Conservation (phyloP, 2,888 invertebrate species). For the Steinernema carpocapsae region DNA sequence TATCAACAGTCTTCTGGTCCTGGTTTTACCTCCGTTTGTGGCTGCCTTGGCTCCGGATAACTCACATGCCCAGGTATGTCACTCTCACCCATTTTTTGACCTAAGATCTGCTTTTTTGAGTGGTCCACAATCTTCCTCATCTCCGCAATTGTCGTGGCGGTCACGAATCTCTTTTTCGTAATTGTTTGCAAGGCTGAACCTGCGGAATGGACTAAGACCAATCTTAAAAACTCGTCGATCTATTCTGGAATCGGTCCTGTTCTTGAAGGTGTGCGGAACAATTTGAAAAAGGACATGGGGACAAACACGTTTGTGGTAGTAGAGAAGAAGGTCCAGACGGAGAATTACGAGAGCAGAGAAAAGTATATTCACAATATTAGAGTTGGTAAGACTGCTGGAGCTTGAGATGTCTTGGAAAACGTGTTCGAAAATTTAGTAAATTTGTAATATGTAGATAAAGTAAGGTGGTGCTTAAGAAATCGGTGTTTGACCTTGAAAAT, state of each 20-base stretch:
- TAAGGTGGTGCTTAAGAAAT: too few relatives aligned
- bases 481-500: too few relatives aligned
- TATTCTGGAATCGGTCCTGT: too few relatives aligned
- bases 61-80: neutral
- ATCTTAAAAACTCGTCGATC: too few relatives aligned
- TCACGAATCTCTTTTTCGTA: constrained; percentile 2
- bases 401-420: too few relatives aligned
- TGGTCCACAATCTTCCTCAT: constrained; percentile 22
- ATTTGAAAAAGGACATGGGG: neutral
- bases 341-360: neutral
- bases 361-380: too few relatives aligned
- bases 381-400: too few relatives aligned
- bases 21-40: neutral
- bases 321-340: neutral
- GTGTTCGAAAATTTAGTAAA: too few relatives aligned
- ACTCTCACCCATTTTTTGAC: neutral
- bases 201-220: too few relatives aligned
- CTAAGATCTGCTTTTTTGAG: neutral
- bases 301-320: neutral
- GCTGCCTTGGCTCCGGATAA: neutral
- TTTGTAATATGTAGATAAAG: too few relatives aligned
- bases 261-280: too few relatives aligned
- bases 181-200: neutral
- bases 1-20: neutral
- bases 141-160: constrained; percentile 15